phyloP scores from a whole-genome alignment of 2,113 vertebrate genomes.

The Elachura formosa region DNA sequence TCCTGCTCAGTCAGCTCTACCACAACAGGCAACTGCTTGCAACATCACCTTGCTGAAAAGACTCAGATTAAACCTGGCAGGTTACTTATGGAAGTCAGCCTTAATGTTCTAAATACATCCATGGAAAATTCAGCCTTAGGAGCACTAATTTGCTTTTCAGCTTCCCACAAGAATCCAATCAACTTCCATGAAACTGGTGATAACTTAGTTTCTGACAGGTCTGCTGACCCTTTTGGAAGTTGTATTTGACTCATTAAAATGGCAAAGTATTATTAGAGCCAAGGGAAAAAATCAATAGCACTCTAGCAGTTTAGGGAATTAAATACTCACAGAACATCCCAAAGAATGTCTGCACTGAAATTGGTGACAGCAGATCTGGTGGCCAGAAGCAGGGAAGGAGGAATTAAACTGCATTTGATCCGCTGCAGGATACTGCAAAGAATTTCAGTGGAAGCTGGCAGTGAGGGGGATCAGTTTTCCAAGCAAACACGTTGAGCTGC shows the following conservation, averaged over 20 bases:
- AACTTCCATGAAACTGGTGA: background rate
- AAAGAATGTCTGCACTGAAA: background rate
- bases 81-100: background rate
- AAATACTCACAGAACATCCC: background rate
- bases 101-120: background rate
- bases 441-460: background rate
- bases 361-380: background rate
- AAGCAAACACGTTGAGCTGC: background rate
- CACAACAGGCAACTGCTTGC: background rate
- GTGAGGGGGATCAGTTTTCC: background rate
- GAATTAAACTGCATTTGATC: background rate
- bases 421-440: background rate
- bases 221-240: background rate
- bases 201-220: background rate
- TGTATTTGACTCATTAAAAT: background rate
- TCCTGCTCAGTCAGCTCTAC: background rate
- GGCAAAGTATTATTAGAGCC: background rate
- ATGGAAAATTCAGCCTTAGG: background rate
- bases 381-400: background rate
- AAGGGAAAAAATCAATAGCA: background rate
- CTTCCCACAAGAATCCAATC: background rate
- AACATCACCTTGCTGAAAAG: background rate
- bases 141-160: background rate
- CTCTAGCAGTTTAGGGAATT: background rate
- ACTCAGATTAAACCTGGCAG: background rate